Evolutionary conservation across 2,888 invertebrate genomes (phyloP).

Genomic region (Corbicula japonica): DNA sequence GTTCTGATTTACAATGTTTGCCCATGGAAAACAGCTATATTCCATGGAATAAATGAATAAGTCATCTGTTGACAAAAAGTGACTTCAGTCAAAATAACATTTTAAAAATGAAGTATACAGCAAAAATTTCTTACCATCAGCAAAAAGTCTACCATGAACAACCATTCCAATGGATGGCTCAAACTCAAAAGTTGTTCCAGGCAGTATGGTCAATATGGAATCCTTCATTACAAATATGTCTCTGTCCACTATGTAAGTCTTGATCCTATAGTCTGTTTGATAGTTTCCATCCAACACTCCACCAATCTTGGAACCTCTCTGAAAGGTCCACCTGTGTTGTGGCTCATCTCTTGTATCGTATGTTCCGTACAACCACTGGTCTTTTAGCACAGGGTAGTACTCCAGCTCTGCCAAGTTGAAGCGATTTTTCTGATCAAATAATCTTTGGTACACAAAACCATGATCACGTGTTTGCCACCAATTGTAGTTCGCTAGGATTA

Average conservation of each 20-base stretch:
- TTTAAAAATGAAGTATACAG: neutral
- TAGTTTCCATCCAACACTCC: conserved; percentile 77
- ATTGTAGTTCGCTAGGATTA: conserved; percentile 97
- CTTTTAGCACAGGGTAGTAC: conserved; percentile 96
- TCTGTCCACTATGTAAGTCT: conserved; percentile 93
- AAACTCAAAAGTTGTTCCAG: conserved; percentile 95
- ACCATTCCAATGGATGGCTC: conserved; percentile 95
- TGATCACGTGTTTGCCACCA: conserved; percentile 91
- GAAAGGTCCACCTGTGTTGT: conserved; percentile 90
- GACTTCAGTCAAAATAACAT: too few species aligned
- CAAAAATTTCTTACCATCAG: conserved; percentile 79
- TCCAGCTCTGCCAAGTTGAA: conserved; percentile 97
- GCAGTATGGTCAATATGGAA: conserved; percentile 95
- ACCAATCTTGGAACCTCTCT: conserved; percentile 80
- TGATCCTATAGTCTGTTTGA: conserved; percentile 45
- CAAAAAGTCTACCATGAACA: conserved; percentile 95
- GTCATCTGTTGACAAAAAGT: too few species aligned
- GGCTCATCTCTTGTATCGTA: conserved; percentile 93
- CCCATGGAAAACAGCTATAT: too few species aligned
- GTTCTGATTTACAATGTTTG: too few species aligned
- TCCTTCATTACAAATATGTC: conserved; percentile 98
- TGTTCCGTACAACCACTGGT: conserved; percentile 95
- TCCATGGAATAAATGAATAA: too few species aligned
- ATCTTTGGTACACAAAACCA: conserved; percentile 73
- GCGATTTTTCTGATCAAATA: conserved; percentile 85